Conservation (phyloP, 2,888 invertebrate species). For the Resseliella maxima region DNA sequence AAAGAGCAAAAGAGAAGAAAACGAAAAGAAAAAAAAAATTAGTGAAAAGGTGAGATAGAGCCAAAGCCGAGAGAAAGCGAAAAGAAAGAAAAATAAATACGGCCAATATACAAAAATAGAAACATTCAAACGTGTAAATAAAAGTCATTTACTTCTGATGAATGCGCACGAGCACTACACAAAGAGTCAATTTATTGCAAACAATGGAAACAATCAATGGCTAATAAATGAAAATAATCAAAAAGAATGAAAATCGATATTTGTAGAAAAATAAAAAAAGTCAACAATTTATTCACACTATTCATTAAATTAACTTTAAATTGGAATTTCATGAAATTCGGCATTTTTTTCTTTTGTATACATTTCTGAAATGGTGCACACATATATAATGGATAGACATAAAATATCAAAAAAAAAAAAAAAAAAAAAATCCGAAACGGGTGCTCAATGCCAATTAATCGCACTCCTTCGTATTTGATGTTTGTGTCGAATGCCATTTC, state of each 20-base stretch:
- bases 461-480: background rate
- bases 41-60: no score
- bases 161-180: constrained; percentile 31
- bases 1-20: background rate
- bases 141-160: background rate
- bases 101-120: background rate
- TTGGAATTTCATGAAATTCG: constrained; percentile 39
- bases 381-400: no score
- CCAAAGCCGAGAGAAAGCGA: background rate
- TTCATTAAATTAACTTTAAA: constrained; percentile 46
- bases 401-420: no score
- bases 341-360: no score
- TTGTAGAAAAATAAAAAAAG: no score
- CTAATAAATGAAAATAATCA: constrained; percentile 14
- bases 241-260: background rate
- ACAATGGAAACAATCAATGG: constrained; percentile 29
- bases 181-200: constrained; percentile 37
- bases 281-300: background rate
- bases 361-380: no score
- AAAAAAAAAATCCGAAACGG: no score
- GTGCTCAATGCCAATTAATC: background rate
- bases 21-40: background rate
- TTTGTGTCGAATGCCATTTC: background rate
- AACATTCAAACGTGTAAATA: constrained; percentile 16
- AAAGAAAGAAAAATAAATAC: background rate